These are phyloP conservation scores for Podarcis raffonei DNA, from an alignment of 2,113 vertebrate species.

Conservation along the genomic window DNA sequence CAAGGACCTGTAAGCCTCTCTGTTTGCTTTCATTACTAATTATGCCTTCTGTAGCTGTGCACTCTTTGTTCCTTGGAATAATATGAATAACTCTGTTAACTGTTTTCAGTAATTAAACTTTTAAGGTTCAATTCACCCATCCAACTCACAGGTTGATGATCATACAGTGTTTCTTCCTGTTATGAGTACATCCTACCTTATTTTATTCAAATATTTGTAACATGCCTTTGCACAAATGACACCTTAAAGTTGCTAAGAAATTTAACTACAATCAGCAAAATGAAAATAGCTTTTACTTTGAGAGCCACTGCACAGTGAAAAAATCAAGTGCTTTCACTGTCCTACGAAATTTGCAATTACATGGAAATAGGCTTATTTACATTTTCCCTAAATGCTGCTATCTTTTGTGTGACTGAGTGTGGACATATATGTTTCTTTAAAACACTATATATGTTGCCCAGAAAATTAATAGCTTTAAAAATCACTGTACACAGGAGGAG, in stretches of 20 bases:
- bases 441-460: not conserved
- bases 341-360: not conserved
- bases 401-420: slow-evolving; percentile 23
- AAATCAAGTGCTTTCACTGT: not conserved
- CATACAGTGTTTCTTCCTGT: not conserved
- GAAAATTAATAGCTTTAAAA: not conserved
- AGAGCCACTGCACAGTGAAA: not conserved
- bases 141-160: not conserved
- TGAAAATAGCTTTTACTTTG: not conserved
- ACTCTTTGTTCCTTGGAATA: not conserved
- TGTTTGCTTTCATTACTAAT: slow-evolving; percentile 9
- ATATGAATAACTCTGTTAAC: not conserved
- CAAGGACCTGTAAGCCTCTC: slow-evolving; percentile 76
- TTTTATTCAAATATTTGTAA: not conserved
- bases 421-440: slow-evolving; percentile 10
- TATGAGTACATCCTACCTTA: not conserved
- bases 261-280: not conserved
- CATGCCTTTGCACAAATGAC: not conserved
- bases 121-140: not conserved
- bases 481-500: slow-evolving; percentile 68
- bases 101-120: slow-evolving; percentile 3
- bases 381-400: not conserved
- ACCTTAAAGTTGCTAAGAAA: not conserved
- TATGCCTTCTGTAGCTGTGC: not conserved
- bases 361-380: not conserved